Evolutionary conservation across 2,797 vertebrate genomes (phyloP).

Genomic region (Kryptopterus vitreolus): DNA sequence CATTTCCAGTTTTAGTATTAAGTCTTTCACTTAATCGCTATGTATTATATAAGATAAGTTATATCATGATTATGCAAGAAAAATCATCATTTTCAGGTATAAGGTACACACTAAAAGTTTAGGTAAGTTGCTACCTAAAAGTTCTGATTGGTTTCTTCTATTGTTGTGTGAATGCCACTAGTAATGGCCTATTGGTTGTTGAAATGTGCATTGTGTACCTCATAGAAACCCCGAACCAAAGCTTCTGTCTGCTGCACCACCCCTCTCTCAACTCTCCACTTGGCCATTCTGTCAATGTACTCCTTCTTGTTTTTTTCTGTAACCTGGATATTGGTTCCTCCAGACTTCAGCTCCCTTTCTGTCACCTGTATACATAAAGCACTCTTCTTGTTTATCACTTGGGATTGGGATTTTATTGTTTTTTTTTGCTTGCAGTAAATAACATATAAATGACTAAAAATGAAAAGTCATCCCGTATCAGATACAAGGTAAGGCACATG

Average conservation of each 20-base stretch:
- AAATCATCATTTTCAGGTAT: neutral
- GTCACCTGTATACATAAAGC: constrained; percentile 78
- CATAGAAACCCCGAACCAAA: constrained; percentile 92
- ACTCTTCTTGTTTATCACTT: neutral
- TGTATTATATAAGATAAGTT: neutral
- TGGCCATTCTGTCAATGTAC: constrained; percentile 95
- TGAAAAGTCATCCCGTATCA: neutral
- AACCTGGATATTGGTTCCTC: constrained; percentile 90
- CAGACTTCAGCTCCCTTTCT: constrained; percentile 93
- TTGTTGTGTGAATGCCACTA: neutral
- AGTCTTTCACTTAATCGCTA: neutral
- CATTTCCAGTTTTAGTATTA: neutral
- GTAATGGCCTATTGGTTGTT: neutral
- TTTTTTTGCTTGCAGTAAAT: neutral
- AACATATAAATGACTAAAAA: neutral
- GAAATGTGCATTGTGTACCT: constrained; percentile 71
- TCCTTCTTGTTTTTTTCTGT: constrained; percentile 99
- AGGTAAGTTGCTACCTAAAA: neutral
- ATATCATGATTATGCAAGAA: neutral
- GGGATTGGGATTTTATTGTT: neutral
- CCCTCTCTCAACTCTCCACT: constrained; percentile 94
- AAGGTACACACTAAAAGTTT: neutral
- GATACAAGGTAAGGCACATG: neutral
- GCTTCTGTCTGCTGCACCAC: constrained; percentile 96
- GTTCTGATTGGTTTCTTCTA: neutral